Conservation (phyloP, 2,797 vertebrate genomes). For the Buphagus erythrorhynchus region DNA sequence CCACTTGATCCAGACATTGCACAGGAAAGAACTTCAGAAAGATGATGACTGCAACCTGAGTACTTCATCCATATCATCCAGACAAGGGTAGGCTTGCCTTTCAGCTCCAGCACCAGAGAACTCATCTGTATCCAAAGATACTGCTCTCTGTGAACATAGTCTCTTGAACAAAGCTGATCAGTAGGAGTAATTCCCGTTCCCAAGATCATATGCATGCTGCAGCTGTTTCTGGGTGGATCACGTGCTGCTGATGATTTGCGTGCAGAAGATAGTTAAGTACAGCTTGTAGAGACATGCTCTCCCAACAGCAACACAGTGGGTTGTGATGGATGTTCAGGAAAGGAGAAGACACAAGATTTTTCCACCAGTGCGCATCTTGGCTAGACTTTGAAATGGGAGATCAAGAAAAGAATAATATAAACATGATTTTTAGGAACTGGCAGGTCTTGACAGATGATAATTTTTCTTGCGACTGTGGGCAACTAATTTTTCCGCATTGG, state of each 20-base stretch:
- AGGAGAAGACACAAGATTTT: background rate
- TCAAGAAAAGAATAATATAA: background rate
- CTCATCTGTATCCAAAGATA: background rate
- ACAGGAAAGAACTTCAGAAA: background rate
- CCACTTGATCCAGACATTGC: background rate
- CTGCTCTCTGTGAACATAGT: background rate
- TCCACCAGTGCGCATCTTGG: background rate
- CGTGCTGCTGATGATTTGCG: background rate
- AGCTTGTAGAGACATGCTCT: background rate
- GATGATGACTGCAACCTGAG: background rate
- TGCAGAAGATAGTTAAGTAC: background rate
- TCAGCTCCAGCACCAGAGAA: background rate
- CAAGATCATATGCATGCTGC: background rate
- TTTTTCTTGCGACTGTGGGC: constrained; percentile 45
- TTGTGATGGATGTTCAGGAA: background rate
- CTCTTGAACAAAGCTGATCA: background rate
- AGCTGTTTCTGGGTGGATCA: constrained; percentile 4
- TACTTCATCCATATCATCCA: background rate
- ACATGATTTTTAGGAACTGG: background rate
- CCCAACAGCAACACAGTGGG: background rate
- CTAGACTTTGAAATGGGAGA: constrained; percentile 8
- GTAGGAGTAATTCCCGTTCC: background rate
- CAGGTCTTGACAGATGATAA: background rate
- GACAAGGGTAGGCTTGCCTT: background rate
- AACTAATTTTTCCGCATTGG: constrained; percentile 25